phyloP scores from a whole-genome alignment of 2,113 vertebrate species.

The Lampris incognitus region DNA sequence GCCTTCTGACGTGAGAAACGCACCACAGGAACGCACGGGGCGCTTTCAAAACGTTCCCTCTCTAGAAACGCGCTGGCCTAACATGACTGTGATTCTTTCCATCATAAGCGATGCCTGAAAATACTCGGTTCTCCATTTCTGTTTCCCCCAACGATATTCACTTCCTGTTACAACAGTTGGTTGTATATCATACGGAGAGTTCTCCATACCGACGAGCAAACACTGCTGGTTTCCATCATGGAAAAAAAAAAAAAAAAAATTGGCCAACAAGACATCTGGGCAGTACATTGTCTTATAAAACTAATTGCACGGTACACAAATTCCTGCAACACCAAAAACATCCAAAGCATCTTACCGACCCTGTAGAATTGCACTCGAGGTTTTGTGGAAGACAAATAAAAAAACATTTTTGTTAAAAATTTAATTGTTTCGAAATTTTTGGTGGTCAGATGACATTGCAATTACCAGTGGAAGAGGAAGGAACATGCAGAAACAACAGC shows the following conservation, averaged over 20 bases:
- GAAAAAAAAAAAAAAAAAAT: neutral
- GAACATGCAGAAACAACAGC: conserved; percentile 25
- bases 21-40: no score
- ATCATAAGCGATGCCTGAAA: conserved; percentile 23
- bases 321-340: conserved; percentile 45
- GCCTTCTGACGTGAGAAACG: neutral
- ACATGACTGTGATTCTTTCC: conserved; percentile 24
- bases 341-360: conserved; percentile 34
- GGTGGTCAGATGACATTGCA: conserved; percentile 54
- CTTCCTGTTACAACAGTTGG: neutral
- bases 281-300: conserved; percentile 51
- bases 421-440: conserved; percentile 43
- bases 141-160: neutral
- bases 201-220: conserved; percentile 13
- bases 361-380: conserved; percentile 37
- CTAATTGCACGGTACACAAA: conserved; percentile 54
- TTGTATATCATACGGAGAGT: neutral
- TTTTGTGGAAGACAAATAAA: conserved; percentile 28
- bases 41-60: neutral
- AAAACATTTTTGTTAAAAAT: conserved; percentile 47
- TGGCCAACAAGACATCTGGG: conserved; percentile 8
- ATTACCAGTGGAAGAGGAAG: conserved; percentile 44
- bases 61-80: conserved; percentile 9
- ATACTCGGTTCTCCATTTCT: neutral
- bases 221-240: conserved; percentile 11